Base-by-base conservation (phyloP, 2,797 vertebrate genomes). In the Brotogeris chrysoptera region DNA sequence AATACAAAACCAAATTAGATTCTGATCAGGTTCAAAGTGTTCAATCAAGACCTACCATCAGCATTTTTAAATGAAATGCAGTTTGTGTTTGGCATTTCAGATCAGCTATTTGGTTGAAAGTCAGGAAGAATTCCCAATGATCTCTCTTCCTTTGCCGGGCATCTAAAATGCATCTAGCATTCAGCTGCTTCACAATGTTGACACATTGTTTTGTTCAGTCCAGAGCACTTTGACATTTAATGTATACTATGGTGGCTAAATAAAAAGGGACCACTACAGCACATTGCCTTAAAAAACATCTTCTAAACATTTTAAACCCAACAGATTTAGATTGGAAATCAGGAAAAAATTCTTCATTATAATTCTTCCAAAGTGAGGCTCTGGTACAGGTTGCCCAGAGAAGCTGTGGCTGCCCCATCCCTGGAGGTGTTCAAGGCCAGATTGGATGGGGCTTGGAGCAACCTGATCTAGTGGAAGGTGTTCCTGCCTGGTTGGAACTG, bases 21-120 rank as follows among this genome's bases (percentile, higher is more conserved):
- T 97, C 95, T 94, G 89, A 91, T 96, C 93, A 97, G 80, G 92
- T 96, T 96, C 87, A 83, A 94, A 94, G 90, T 88, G 69, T 72
- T 97, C 92, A 97, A 93, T 97, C 96, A 96, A 89, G 73, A 92
- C 94, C 72, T 93, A 77, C 82, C 94, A 95, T 88, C 81, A 92
- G 91, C 76, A 95, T 96, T 97, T 97, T 93, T 87, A 92, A 97
- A 93, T 93, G 73, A 97, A 97, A 97, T 91, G 91, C 63, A 66
- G 94, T 81, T 93, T 97, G 95, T 90, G 97, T 95, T 95, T 70
- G 76, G 94, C 89, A 96, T 97, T 96, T 95, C 85, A 97, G 91
- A 95, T 94, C 68, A 97, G 90, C 78, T 94, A 69, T 96, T 95
- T 97, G 95, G 95, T 55, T 97, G 93, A 92, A 97, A 97, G 80